Base-by-base conservation (phyloP, 2,797 vertebrate genomes). In the Acrocephalus scirpaceus region DNA sequence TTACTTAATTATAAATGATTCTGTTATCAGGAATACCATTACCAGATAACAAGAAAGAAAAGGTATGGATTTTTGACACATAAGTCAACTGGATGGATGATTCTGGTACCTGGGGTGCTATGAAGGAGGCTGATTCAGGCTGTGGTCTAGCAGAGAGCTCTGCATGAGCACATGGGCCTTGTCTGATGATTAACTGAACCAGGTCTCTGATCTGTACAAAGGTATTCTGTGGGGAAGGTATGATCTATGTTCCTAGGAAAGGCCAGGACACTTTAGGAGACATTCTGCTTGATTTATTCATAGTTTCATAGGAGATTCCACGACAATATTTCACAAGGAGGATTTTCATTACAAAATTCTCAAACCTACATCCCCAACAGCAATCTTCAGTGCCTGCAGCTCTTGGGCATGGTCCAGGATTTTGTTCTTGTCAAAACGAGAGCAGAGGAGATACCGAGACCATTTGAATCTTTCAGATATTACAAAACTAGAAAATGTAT, bases 341-440 rank as follows among this genome's bases (percentile, higher is more conserved):
- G 29, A 60, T 95, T 96, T 92, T 93, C 82, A 88, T 94, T 92
- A 93, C 62, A 86, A 84, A 95, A 80, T 92, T 90, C 73, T 84
- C 58, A 74, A 61, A 70, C 66, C 73, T 93, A 83, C 86, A 86
- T 76, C 69, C 83, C 72, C 47, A 77, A 17, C 40, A 94, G 78
- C 86, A 96, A 71, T 88, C 70, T 88, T 88, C 17, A 12, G 66
- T 51, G 73, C 78, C 54, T 65, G 66, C 82, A 88, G 85, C 79
- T 86, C 66, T 88, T 96, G 89, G 79, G 12, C 60, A 76, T 18
- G 58, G 61, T 92, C 78, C 85, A 91, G 48, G 66, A 70, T 81
- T 96, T 93, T 91, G 79, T 92, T 89, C 73, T 91, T 95, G 87
- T 92, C 65, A 72, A 92, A 91, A 91, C 0, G 5, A 79, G 47